Percentiles rank a stretch among this genome's conserved stretches.
phyloP scores from a whole-genome alignment of 2,888 invertebrate species.

The Zygogramma bicolorata region DNA sequence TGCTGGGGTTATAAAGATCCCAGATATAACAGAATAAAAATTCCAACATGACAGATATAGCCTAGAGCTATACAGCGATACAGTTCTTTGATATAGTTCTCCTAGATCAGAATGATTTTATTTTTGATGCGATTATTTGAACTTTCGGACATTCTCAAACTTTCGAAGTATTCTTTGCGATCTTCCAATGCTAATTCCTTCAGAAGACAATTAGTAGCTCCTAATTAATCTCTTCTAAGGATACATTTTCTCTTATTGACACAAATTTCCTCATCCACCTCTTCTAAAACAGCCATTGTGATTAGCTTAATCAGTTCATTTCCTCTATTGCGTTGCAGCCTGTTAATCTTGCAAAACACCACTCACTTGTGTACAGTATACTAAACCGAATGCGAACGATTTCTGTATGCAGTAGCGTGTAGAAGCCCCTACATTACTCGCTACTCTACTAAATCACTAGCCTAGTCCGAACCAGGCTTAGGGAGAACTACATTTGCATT shows the following conservation, averaged over 20 bases:
- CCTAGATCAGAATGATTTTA: no score
- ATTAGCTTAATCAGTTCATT: not conserved
- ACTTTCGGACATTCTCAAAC: slow-evolving; percentile 5
- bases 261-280: not conserved
- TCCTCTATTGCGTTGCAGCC: not conserved
- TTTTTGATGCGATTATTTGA: no score
- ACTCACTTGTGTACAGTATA: slow-evolving; percentile 12
- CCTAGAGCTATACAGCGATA: no score
- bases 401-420: slow-evolving; percentile 4
- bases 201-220: slow-evolving; percentile 5
- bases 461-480: slow-evolving; percentile 11
- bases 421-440: slow-evolving; percentile 15
- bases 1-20: not conserved
- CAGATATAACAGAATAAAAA: not conserved
- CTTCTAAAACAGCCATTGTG: not conserved
- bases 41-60: no score
- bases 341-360: slow-evolving; percentile 6
- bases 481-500: no score
- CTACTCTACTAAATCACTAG: slow-evolving; percentile 18
- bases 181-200: slow-evolving; percentile 13
- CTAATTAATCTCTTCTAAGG: slow-evolving; percentile 9
- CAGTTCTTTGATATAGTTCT: no score
- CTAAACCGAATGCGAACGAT: not conserved
- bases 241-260: not conserved
- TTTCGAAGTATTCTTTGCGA: not conserved